Evolutionary conservation across 1,140 invertebrate genomes (phyloP), one percentile per base, ranked within the genome.

Genomic region (Papilio polytes): DNA sequence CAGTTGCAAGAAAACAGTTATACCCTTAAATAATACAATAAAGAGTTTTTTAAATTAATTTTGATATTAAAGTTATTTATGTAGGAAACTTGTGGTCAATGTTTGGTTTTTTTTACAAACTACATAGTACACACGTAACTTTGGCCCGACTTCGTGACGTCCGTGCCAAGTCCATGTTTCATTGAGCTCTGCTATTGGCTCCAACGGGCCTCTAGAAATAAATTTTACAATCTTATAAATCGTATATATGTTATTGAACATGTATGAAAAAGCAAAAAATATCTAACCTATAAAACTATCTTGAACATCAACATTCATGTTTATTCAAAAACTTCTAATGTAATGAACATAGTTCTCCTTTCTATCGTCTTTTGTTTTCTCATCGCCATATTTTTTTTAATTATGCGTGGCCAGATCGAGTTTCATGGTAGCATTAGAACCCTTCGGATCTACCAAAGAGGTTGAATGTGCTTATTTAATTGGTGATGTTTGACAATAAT

Each of bases 91-190:
- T 66, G 63, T 26, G 63, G 63, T 66, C 63, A 66, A 31, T 4
- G 63, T 66, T 66, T 31, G 10, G 1, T 66, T 66, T 46, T 74
- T 74, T 53, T 53, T 46, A 74, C 9, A 48, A 80, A 70, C 46
- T 72, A 74, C 74, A 31, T 26, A 31, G 59, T 36, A 63, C 78
- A 80, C 76, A 74, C n/a, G n/a, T 76, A 80, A 48, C 26, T 80
- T 85, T 85, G 84, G 82, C 84, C 41, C 70, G 80, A 66, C 76
- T 81, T 85, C 81, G 84, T 85, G 82, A 78, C 46, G 51, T n/a
- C 18, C 46, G 82, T 80, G 82, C 83, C 83, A 85, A 85, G 66
- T 84, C 74, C 84, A 82, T 85, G 84, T 85, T 84, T 85, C 82
- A 85, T 84, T 78, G 81, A 82, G 77, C n/a, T 41, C 53, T 72